phyloP scores from a whole-genome alignment of 2,113 vertebrate genomes.

The Theristicus caerulescens region DNA sequence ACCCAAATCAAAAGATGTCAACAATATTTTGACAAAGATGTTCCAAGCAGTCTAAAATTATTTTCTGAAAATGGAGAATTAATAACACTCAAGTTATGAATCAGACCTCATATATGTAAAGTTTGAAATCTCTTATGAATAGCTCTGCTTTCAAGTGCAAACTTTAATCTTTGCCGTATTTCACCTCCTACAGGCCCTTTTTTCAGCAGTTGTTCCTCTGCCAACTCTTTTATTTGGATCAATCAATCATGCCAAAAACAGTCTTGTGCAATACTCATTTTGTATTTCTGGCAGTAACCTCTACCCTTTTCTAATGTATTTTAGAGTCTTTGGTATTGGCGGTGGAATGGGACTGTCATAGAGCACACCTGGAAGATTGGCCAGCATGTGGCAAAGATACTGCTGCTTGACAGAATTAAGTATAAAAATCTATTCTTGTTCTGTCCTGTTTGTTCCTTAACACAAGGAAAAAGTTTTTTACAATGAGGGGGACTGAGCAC shows the following conservation, averaged over 20 bases:
- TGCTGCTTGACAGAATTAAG: not conserved
- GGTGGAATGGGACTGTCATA: not conserved
- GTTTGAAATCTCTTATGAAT: not conserved
- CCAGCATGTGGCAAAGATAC: not conserved
- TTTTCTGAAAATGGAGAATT: not conserved
- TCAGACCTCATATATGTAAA: not conserved
- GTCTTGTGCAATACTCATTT: not conserved
- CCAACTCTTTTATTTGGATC: not conserved
- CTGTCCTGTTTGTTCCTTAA: not conserved
- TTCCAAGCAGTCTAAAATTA: not conserved
- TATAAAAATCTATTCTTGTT: not conserved
- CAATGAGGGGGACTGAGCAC: not conserved
- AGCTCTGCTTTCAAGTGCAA: not conserved
- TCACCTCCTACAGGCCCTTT: not conserved
- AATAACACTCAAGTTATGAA: not conserved
- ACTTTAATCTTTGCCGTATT: not conserved
- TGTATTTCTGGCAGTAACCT: not conserved
- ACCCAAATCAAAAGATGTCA: not conserved
- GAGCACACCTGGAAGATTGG: not conserved
- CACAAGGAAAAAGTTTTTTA: not conserved
- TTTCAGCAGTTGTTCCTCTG: not conserved
- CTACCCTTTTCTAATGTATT: not conserved
- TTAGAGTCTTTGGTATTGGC: not conserved
- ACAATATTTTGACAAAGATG: not conserved
- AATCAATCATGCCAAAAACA: not conserved